Percentiles rank a stretch among this genome's conserved stretches.
phyloP scores from a whole-genome alignment of 2,797 vertebrate genomes.

The Labroides dimidiatus region DNA sequence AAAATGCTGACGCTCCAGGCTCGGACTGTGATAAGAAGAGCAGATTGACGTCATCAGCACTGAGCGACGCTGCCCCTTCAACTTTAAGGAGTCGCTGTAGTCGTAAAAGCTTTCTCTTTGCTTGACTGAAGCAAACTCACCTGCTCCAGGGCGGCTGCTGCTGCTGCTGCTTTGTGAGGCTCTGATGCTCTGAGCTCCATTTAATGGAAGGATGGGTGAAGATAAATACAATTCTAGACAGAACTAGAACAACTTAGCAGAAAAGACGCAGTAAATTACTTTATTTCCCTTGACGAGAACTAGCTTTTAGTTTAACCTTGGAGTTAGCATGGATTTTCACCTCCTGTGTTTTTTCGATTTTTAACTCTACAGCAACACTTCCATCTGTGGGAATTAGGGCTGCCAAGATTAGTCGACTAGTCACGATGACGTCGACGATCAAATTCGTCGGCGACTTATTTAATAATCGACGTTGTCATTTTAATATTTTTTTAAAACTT shows the following conservation, averaged over 20 bases:
- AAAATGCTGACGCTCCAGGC: conserved; percentile 5
- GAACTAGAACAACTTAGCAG: neutral
- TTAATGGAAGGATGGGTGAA: neutral
- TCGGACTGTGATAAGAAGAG: neutral
- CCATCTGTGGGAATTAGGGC: too few relatives aligned
- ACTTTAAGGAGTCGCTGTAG: neutral
- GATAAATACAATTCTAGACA: neutral
- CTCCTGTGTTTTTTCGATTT: too few relatives aligned
- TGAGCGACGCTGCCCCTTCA: neutral
- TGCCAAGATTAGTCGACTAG: too few relatives aligned
- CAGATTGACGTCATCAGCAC: conserved; percentile 8
- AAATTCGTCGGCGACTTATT: too few relatives aligned
- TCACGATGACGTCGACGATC: too few relatives aligned
- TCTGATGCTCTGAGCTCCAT: conserved; percentile 1
- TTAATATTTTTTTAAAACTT: too few relatives aligned
- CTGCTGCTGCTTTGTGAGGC: conserved; percentile 14
- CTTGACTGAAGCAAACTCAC: conserved; percentile 2
- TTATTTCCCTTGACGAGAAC: too few relatives aligned
- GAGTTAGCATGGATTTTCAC: too few relatives aligned
- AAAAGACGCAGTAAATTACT: too few relatives aligned
- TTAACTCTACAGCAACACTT: too few relatives aligned
- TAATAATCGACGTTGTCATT: too few relatives aligned
- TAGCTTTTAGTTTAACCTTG: too few relatives aligned
- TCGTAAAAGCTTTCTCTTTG: conserved; percentile 6
- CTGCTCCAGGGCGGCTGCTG: conserved; percentile 11